Evolutionary conservation across 2,797 vertebrate genomes (phyloP).

Genomic region (Yasuhikotakia modesta): DNA sequence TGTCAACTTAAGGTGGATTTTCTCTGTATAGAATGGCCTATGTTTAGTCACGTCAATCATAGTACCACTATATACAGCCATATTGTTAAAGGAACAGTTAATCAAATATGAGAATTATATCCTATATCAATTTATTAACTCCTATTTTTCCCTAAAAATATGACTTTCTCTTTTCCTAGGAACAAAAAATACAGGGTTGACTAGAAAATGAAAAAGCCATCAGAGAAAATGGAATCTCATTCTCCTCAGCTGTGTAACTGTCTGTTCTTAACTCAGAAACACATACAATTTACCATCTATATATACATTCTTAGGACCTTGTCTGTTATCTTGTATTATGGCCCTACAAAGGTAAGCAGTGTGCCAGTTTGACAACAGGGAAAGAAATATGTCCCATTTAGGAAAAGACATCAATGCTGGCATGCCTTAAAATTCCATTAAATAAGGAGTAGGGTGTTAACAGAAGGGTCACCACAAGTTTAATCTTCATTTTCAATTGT

Average conservation of each 20-base stretch:
- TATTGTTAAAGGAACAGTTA: background rate
- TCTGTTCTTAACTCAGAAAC: too few species aligned
- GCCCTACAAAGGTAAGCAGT: background rate
- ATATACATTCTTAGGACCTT: background rate
- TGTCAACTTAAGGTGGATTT: background rate
- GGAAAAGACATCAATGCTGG: background rate
- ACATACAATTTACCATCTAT: background rate
- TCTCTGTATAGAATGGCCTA: background rate
- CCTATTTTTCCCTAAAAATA: too few species aligned
- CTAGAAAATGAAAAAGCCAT: background rate
- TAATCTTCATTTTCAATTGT: constrained; percentile 25
- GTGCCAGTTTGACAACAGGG: background rate
- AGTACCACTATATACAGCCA: background rate
- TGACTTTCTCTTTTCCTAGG: too few species aligned
- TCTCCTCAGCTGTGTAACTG: background rate
- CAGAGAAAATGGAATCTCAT: background rate
- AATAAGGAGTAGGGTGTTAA: background rate
- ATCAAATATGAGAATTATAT: background rate
- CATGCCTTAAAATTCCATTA: background rate
- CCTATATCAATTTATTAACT: background rate
- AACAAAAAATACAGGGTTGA: background rate
- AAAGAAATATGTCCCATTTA: background rate
- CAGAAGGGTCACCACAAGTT: constrained; percentile 29
- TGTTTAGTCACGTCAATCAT: constrained; percentile 4
- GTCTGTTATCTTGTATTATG: background rate